These are phyloP conservation scores for Xerus inauris DNA, from an alignment of 2,113 vertebrate species.

Conservation along the genomic window DNA sequence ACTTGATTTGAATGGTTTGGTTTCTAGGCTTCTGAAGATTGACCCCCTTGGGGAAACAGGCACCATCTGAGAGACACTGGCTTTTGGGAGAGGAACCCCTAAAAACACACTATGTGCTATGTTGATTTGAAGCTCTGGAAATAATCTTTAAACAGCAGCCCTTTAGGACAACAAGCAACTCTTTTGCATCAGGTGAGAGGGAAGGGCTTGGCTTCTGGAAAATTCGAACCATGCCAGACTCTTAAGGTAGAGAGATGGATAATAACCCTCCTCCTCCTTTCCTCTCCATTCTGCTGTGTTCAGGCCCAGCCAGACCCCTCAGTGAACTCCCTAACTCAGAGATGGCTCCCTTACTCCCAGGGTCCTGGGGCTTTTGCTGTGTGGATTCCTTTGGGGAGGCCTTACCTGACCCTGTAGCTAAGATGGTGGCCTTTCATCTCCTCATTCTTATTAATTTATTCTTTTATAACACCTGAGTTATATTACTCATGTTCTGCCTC, in stretches of 20 bases:
- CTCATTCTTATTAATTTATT: not conserved
- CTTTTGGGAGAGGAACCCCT: not conserved
- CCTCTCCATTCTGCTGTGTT: not conserved
- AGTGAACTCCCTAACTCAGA: fast-evolving
- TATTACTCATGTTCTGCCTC: not conserved
- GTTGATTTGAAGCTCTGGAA: not conserved
- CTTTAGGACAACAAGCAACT: not conserved
- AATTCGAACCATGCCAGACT: not conserved
- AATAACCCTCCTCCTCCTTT: not conserved
- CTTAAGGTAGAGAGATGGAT: not conserved
- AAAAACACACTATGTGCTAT: not conserved
- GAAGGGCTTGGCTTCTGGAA: not conserved
- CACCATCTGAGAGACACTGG: not conserved
- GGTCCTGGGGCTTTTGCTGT: not conserved
- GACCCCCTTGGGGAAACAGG: not conserved
- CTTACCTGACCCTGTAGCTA: not conserved
- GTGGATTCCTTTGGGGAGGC: not conserved
- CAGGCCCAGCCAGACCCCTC: not conserved
- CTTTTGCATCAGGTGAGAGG: too few relatives aligned
- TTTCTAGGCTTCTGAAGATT: conserved; percentile 12
- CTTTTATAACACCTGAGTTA: not conserved
- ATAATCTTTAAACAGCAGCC: not conserved
- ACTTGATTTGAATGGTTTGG: not conserved
- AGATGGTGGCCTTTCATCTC: not conserved
- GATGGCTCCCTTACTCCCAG: not conserved